Conservation (phyloP, 2,888 invertebrate genomes). For the Schizotus pectinicornis region DNA sequence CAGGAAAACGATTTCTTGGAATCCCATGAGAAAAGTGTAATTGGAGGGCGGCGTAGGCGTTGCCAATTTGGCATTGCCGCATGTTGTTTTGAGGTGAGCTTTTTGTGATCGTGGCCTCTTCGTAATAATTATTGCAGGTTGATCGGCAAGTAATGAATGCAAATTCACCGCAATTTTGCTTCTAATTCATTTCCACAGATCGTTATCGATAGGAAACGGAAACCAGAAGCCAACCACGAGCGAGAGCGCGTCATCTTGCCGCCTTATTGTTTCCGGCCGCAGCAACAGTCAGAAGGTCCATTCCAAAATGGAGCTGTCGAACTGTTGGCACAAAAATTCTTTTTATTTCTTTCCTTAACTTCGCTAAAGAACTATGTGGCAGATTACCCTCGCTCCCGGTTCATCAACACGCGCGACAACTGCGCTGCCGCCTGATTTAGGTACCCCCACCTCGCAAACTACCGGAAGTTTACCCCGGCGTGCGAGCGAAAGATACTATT, state of each 20-base stretch:
- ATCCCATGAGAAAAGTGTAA: neutral
- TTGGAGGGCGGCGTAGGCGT: too few relatives aligned
- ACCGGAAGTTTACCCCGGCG: too few relatives aligned
- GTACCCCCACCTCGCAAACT: too few relatives aligned
- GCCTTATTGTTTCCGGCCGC: conserved; percentile 13
- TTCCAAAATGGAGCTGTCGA: too few relatives aligned
- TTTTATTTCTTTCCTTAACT: too few relatives aligned
- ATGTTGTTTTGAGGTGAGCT: neutral
- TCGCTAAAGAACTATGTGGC: too few relatives aligned
- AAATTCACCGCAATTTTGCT: conserved; percentile 12
- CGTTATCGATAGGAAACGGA: conserved; percentile 23
- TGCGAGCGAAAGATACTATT: too few relatives aligned
- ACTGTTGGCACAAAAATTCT: too few relatives aligned
- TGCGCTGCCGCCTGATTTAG: too few relatives aligned
- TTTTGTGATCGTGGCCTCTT: neutral
- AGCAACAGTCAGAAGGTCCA: too few relatives aligned
- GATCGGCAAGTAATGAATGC: conserved; percentile 2
- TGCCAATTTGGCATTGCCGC: neutral
- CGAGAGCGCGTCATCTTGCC: conserved; percentile 13
- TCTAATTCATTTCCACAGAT: conserved; percentile 22
- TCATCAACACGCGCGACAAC: too few relatives aligned
- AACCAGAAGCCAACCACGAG: conserved; percentile 19
- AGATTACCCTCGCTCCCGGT: too few relatives aligned
- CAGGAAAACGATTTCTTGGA: neutral
- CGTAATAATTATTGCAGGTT: neutral